phyloP scores from a whole-genome alignment of 2,888 invertebrate genomes.

The Agrypnus murinus region DNA sequence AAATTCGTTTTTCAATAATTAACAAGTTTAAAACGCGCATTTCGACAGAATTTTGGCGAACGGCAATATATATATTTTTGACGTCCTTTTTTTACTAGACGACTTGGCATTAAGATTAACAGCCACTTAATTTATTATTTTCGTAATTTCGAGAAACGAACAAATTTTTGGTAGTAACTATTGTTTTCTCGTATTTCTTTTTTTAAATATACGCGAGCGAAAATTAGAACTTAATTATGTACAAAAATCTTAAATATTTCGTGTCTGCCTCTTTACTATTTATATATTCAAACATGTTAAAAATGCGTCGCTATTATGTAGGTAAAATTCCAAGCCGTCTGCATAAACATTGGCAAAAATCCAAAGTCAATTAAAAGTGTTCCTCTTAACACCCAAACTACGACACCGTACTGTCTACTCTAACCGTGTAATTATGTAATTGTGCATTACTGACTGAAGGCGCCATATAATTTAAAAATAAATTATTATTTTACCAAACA shows the following conservation, averaged over 20 bases:
- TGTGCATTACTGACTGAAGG: slow-evolving; percentile 36
- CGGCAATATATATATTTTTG: background rate
- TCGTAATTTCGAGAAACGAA: background rate
- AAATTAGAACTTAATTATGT: slow-evolving; percentile 2
- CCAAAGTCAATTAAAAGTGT: slow-evolving; percentile 45
- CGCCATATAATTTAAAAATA: slow-evolving; percentile 7
- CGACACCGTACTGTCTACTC: slow-evolving; percentile 42
- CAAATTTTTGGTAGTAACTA: background rate
- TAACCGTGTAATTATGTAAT: slow-evolving; percentile 42
- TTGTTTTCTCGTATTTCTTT: background rate
- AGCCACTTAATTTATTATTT: slow-evolving; percentile 1
- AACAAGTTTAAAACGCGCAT: slow-evolving; percentile 7
- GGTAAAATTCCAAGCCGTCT: slow-evolving; percentile 49
- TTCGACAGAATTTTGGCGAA: slow-evolving; percentile 1
- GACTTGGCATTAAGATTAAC: slow-evolving; percentile 4
- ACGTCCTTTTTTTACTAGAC: slow-evolving; percentile 8
- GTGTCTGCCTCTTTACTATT: slow-evolving; percentile 29
- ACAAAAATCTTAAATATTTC: slow-evolving; percentile 6
- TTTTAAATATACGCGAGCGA: background rate
- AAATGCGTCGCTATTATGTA: slow-evolving; percentile 34
- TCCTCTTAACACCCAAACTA: slow-evolving; percentile 28
- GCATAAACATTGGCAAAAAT: slow-evolving; percentile 48
- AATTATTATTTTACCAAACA: no score
- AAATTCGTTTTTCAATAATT: background rate
- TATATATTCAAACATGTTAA: slow-evolving; percentile 32